Conservation (phyloP, 2,113 vertebrate species). For the Pteronura brasiliensis region DNA sequence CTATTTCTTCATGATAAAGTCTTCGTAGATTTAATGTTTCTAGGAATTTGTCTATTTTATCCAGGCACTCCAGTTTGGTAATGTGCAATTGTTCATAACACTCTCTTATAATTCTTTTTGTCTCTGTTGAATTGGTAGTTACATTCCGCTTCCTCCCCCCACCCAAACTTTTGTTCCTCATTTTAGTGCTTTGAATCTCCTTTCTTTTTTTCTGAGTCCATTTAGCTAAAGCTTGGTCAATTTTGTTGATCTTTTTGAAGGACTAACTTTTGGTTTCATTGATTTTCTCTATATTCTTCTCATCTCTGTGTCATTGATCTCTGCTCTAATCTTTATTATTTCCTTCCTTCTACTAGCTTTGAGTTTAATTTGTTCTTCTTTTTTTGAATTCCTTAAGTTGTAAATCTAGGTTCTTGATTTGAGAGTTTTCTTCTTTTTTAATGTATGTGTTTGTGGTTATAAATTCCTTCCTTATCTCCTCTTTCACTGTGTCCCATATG, state of each 20-base stretch:
- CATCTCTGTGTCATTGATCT: background rate
- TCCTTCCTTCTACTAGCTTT: background rate
- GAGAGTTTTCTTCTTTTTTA: background rate
- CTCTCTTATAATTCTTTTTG: background rate
- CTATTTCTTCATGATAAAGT: background rate
- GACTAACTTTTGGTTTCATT: background rate
- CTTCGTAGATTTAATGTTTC: background rate
- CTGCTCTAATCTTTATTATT: background rate
- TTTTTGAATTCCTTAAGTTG: background rate
- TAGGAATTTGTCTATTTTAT: background rate
- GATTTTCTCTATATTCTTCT: background rate
- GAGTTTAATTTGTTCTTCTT: background rate
- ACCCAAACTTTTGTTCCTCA: background rate
- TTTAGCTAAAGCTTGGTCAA: background rate
- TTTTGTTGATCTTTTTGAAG: background rate
- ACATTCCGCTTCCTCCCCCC: no score
- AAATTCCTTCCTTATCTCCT: background rate
- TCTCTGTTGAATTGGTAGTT: background rate
- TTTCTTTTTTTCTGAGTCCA: background rate
- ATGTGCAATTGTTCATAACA: background rate
- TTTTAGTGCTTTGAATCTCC: background rate
- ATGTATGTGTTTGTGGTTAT: background rate
- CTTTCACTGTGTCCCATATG: background rate
- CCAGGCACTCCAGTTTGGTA: background rate
- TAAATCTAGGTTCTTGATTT: background rate